These are phyloP conservation scores for Drosophila pseudotakahashii DNA, from an alignment of 2,888 invertebrate genomes.

Conservation along the genomic window DNA sequence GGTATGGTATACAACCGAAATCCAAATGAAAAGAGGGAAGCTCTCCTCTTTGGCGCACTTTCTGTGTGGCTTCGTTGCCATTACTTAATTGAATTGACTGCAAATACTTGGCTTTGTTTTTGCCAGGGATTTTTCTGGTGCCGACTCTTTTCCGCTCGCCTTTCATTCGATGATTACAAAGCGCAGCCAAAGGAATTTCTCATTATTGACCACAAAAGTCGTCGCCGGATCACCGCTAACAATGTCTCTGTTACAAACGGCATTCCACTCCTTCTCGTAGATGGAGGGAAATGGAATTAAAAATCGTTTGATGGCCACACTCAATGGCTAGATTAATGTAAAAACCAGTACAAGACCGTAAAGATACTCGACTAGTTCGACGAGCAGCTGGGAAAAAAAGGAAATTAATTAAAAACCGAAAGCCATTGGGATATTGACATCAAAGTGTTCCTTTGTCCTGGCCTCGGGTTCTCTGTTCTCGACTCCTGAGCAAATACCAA, in stretches of 20 bases:
- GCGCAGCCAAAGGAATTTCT: constrained; percentile 71
- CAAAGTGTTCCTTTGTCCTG: constrained; percentile 60
- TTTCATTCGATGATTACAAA: constrained; percentile 55
- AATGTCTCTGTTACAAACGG: constrained; percentile 53
- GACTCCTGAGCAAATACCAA: constrained; percentile 51
- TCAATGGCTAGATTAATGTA: constrained; percentile 62
- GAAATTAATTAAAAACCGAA: constrained; percentile 69
- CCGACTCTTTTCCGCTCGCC: constrained; percentile 7
- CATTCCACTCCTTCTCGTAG: constrained; percentile 6
- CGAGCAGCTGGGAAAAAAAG: constrained; percentile 5
- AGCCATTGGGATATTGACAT: constrained; percentile 51
- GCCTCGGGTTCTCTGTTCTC: constrained; percentile 1
- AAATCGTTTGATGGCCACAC: constrained; percentile 70
- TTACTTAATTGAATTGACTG: constrained; percentile 76
- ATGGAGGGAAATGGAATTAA: constrained; percentile 64
- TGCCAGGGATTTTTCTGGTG: constrained; percentile 9
- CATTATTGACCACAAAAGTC: constrained; percentile 76
- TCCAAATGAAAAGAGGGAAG: constrained; percentile 10
- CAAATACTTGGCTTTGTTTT: constrained; percentile 64
- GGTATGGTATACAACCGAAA: constrained; percentile 11
- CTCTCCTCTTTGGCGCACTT: constrained; percentile 33
- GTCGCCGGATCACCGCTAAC: constrained; percentile 54
- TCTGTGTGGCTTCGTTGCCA: constrained; percentile 38
- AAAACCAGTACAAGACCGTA: constrained; percentile 58
- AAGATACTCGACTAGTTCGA: constrained; percentile 28